These are phyloP conservation scores for Mus minutoides DNA, from an alignment of 2,797 vertebrate species.

Conservation along the genomic window DNA sequence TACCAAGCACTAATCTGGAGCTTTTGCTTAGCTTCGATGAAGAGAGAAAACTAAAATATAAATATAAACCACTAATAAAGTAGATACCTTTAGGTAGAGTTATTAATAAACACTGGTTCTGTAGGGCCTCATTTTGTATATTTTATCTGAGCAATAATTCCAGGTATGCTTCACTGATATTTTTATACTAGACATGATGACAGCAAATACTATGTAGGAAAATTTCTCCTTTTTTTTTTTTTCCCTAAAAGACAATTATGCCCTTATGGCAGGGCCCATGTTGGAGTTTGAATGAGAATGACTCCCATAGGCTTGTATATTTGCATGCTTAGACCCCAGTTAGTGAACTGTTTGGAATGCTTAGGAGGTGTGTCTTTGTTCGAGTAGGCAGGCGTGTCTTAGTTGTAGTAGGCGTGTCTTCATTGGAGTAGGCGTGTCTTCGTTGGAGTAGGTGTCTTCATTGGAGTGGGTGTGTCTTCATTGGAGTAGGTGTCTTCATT, in stretches of 20 bases:
- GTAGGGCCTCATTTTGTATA: not conserved
- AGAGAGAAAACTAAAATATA: not conserved
- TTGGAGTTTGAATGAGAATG: not conserved
- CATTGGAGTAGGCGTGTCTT: not conserved
- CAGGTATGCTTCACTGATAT: not conserved
- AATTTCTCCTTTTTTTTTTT: not conserved
- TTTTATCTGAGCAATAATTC: not conserved
- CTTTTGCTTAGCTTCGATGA: not conserved
- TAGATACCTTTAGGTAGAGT: not conserved
- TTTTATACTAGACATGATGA: not conserved
- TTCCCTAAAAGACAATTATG: not conserved
- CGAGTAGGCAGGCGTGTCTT: not conserved
- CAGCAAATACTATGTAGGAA: not conserved
- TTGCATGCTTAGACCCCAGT: not conserved
- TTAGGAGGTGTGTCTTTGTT: not conserved
- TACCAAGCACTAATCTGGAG: not conserved
- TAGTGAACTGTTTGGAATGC: not conserved
- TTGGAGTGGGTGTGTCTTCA: not conserved
- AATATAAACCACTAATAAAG: not conserved
- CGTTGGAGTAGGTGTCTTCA: not conserved
- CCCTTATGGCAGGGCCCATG: not conserved
- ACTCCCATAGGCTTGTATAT: no score
- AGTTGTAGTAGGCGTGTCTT: not conserved
- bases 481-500: not conserved
- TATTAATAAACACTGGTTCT: not conserved